Evolutionary conservation across 2,113 vertebrate genomes (phyloP), one percentile per base, ranked within the genome.

Genomic region (Willisornis vidua): DNA sequence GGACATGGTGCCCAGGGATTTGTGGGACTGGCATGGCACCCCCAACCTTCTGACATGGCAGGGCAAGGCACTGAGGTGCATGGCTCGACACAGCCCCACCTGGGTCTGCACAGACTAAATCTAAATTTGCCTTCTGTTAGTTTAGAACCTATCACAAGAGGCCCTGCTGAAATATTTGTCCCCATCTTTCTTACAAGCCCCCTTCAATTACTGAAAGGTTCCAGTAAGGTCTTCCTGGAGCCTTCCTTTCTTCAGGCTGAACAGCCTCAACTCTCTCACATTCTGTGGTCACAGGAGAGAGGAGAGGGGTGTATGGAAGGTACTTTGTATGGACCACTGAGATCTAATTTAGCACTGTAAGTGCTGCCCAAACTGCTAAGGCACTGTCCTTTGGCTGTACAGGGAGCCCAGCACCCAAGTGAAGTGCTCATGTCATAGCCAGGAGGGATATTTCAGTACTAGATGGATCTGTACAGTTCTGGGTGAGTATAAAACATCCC

Each of bases 341-440:
- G 45, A 22, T 55, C 45, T 51, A 7, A 73, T 66, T 48, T 33
- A 45, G 59, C 54, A 76, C 12, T 0, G 0, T 3, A 20, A 19
- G 13, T 25, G 18, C 41, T 74, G 70, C 48, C 33, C 28, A 9
- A 13, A 28, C 7, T 6, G 5, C 22, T 19, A 58, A 31, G 68
- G 16, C 33, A 14, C 24, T 1, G 8, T 6, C 23, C 39, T 48
- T 33, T 1, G 28, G 9, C 37, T 4, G 13, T 3, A 11, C 24
- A 15, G 20, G 41, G 14, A 79, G 20, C 46, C 37, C 37, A 66
- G 75, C 35, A n/a, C 10, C 19, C 45, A 8, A 26, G 23, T 0
- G 1, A 31, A 41, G 19, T 3, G 28, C 35, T 49, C 1, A 0
- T 15, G 10, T 10, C 4, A 1, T 1, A n/a, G 39, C 31, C 20